Conservation (phyloP, 1,140 invertebrate genomes). For the Leptoteleia sp. region DNA sequence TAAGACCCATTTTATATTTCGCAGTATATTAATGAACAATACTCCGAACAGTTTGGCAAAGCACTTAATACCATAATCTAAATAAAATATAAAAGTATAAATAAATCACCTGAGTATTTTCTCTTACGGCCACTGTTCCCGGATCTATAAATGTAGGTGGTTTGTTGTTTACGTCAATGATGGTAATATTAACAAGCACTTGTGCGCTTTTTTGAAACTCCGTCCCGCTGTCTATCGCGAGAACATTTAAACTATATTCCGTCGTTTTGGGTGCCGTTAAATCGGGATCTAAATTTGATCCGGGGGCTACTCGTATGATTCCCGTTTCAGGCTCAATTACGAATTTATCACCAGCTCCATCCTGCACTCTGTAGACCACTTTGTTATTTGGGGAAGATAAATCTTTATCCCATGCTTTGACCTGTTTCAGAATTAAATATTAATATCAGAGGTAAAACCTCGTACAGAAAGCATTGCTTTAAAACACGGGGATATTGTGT, state of each 20-base stretch:
- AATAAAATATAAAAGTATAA: too few relatives aligned
- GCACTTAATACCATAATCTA: too few relatives aligned
- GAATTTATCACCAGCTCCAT: constrained; percentile 95
- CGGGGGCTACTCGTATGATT: constrained; percentile 90
- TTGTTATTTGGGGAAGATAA: constrained; percentile 92
- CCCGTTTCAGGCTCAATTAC: constrained; percentile 92
- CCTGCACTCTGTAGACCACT: constrained; percentile 92
- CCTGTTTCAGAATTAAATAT: constrained; percentile 76
- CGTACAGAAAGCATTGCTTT: too few relatives aligned
- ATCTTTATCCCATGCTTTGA: constrained; percentile 91
- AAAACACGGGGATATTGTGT: too few relatives aligned
- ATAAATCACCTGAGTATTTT: constrained; percentile 87
- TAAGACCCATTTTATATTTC: too few relatives aligned
- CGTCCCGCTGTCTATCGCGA: constrained; percentile 93
- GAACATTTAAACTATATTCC: constrained; percentile 85
- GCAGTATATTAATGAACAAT: not conserved
- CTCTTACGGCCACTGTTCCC: constrained; percentile 85
- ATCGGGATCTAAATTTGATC: constrained; percentile 94
- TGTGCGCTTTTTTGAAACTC: constrained; percentile 88
- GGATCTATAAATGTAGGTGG: constrained; percentile 87
- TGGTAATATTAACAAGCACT: constrained; percentile 90
- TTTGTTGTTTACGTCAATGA: constrained; percentile 96
- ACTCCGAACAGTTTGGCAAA: too few relatives aligned
- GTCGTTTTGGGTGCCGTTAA: constrained; percentile 88
- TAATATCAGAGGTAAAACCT: too few relatives aligned